phyloP scores from a whole-genome alignment of 2,113 vertebrate genomes.

The Corythaixoides concolor region DNA sequence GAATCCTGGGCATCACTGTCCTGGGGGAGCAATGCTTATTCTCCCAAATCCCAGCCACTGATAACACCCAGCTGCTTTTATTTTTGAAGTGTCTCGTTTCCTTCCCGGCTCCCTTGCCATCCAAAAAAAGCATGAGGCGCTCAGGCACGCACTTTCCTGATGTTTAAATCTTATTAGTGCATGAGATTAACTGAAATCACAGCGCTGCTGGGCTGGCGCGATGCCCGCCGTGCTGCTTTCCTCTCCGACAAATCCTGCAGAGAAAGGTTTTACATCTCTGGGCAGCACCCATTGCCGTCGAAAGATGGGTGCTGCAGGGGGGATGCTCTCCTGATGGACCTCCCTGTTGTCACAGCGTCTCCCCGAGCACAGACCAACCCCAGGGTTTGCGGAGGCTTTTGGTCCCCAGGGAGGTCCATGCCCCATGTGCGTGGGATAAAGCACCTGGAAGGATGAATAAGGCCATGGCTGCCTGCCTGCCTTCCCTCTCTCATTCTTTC shows the following conservation, averaged over 20 bases:
- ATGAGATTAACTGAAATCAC: neutral
- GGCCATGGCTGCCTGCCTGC: no score
- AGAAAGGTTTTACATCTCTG: neutral
- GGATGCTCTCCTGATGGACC: no score
- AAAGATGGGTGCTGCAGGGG: neutral
- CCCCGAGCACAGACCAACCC: no score
- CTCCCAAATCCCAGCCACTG: fast-evolving
- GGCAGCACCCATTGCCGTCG: neutral
- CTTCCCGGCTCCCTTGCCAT: neutral
- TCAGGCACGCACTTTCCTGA: neutral
- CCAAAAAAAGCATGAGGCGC: neutral
- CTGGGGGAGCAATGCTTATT: neutral
- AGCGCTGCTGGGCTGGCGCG: neutral
- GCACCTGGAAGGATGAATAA: no score
- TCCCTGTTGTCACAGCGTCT: no score
- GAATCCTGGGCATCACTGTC: fast-evolving
- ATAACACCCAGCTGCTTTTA: neutral
- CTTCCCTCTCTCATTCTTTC: no score
- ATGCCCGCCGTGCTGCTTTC: neutral
- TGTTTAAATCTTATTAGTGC: neutral
- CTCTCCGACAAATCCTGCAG: neutral
- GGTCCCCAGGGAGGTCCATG: no score
- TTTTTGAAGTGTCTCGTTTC: neutral
- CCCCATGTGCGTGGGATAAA: no score
- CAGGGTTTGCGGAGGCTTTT: no score